A percentile compares a stretch with the other conserved stretches of the same genome.
phyloP scores from a whole-genome alignment of 92 coral and sea anemone genomes.

The Phenganax subtilis region DNA sequence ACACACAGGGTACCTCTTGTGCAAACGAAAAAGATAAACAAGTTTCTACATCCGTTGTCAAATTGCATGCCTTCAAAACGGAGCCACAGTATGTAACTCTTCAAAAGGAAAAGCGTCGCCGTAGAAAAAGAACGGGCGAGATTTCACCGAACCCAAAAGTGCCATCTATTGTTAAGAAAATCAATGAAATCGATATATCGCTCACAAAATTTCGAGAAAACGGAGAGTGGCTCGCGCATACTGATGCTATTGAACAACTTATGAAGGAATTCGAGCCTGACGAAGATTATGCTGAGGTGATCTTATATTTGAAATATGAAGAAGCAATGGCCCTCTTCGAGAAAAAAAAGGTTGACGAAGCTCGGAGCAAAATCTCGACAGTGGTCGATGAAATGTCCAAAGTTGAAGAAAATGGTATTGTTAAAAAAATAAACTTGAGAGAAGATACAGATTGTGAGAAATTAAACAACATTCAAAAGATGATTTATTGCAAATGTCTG shows the following conservation, averaged over 20 bases:
- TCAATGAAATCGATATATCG: background rate
- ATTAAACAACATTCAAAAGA: background rate
- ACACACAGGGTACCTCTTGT: no score
- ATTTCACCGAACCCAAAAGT: background rate
- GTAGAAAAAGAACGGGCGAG: background rate
- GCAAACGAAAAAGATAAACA: no score
- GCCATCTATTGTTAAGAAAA: background rate
- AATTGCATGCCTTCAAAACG: background rate
- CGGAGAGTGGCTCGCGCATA: background rate
- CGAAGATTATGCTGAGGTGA: background rate
- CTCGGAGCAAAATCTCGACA: no score
- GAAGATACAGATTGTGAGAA: background rate
- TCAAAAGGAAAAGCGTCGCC: background rate
- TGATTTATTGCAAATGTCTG: conserved; percentile 4
- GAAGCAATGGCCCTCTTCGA: background rate
- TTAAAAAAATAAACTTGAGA: background rate
- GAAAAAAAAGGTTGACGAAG: background rate
- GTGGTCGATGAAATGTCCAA: background rate
- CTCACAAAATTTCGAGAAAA: conserved; percentile 1
- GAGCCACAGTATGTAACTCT: background rate
- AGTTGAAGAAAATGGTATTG: background rate
- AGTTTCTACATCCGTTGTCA: no score
- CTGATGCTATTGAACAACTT: background rate
- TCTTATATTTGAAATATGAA: background rate
- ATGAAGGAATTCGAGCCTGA: background rate